phyloP scores from a whole-genome alignment of 2,888 invertebrate species.

The Torymus tubicola region DNA sequence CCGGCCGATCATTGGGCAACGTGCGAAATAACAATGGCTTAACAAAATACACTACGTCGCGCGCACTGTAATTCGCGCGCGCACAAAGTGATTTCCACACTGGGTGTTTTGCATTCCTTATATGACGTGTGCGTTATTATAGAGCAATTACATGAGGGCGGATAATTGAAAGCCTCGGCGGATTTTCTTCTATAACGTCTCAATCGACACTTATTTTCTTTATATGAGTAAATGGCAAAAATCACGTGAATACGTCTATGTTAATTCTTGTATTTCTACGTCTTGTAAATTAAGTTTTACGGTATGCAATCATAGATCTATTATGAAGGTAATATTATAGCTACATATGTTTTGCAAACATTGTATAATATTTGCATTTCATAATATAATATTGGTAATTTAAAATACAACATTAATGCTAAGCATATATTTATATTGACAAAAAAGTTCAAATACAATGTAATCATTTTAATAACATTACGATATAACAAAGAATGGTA shows the following conservation, averaged over 20 bases:
- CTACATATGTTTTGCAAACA: too few species aligned
- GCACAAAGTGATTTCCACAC: constrained; percentile 48
- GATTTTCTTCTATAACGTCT: constrained; percentile 48
- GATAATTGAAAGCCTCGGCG: constrained; percentile 42
- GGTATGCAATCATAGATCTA: constrained; percentile 5
- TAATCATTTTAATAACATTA: too few species aligned
- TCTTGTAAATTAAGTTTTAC: constrained; percentile 35
- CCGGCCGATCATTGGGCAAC: constrained; percentile 25
- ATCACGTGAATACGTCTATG: not conserved
- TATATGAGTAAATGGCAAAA: constrained; percentile 19
- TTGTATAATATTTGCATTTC: too few species aligned
- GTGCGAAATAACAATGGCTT: constrained; percentile 40
- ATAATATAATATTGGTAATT: not conserved
- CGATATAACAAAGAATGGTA: too few species aligned
- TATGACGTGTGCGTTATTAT: constrained; percentile 37
- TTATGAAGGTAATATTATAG: constrained; percentile 6
- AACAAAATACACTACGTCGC: constrained; percentile 26
- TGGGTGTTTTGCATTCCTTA: constrained; percentile 50
- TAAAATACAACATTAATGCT: not conserved
- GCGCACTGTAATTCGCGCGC: constrained; percentile 25
- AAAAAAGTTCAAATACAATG: too few species aligned
- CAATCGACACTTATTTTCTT: constrained; percentile 39
- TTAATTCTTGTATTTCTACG: not conserved
- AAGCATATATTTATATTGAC: too few species aligned
- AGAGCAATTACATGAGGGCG: constrained; percentile 38